A percentile compares a stretch with the other conserved stretches of the same genome.
Conservation (phyloP, 2,113 vertebrate species). For the Podocnemis expansa region DNA sequence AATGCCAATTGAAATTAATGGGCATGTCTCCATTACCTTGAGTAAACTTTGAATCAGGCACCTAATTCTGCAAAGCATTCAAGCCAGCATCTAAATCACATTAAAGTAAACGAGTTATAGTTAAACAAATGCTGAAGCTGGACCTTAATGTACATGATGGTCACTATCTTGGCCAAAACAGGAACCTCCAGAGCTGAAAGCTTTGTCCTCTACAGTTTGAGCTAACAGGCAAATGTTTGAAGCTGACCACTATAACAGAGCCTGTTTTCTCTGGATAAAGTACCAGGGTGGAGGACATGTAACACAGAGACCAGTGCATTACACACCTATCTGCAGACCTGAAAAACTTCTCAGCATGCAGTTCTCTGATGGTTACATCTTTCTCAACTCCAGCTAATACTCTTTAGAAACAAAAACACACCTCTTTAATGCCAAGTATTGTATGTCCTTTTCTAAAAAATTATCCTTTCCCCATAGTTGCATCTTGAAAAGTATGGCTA, state of each 20-base stretch:
- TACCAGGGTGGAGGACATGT: not conserved
- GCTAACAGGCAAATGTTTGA: not conserved
- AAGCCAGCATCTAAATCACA: not conserved
- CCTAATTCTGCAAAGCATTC: not conserved
- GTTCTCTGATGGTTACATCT: not conserved
- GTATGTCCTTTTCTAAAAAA: not conserved
- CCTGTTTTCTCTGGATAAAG: not conserved
- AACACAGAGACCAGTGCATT: not conserved
- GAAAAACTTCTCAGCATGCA: not conserved
- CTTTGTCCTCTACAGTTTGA: not conserved
- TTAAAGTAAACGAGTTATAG: not conserved
- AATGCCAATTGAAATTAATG: not conserved
- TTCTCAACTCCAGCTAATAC: constrained; percentile 33
- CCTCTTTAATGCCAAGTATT: not conserved
- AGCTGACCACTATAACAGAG: not conserved
- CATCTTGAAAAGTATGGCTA: not conserved
- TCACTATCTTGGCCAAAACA: not conserved
- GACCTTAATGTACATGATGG: not conserved
- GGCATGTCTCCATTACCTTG: not conserved
- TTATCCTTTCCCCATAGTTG: not conserved
- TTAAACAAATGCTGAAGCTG: not conserved
- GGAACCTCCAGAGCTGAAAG: not conserved
- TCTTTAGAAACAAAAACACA: constrained; percentile 13
- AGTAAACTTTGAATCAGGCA: not conserved
- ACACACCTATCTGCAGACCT: not conserved